Conservation (phyloP, 2,888 invertebrate species). For the Nephrotoma flavescens region DNA sequence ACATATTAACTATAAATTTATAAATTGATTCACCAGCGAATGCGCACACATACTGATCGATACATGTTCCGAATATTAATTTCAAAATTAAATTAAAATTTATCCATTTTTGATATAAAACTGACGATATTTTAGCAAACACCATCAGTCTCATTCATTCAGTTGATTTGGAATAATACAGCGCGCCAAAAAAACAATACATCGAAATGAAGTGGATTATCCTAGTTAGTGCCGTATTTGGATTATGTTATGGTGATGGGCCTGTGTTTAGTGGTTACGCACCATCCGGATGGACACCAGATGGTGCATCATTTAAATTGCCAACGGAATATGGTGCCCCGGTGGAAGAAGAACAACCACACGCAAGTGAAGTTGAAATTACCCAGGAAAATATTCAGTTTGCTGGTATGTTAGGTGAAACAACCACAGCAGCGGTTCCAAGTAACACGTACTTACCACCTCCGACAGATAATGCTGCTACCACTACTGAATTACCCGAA, state of each 20-base stretch:
- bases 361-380: conserved; percentile 18
- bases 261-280: conserved; percentile 21
- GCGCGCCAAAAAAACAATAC: not conserved
- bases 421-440: conserved; percentile 12
- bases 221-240: conserved; percentile 13
- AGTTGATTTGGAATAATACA: not conserved
- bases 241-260: conserved; percentile 16
- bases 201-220: conserved; percentile 11
- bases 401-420: conserved; percentile 18
- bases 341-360: conserved; percentile 10
- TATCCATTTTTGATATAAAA: conserved; percentile 5
- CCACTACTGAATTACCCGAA: not conserved
- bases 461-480: conserved; percentile 10
- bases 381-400: conserved; percentile 23
- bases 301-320: conserved; percentile 25
- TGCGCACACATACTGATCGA: not conserved
- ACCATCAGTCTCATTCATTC: conserved; percentile 3
- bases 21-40: not conserved
- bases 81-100: not conserved
- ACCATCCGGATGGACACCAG: conserved; percentile 31
- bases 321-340: conserved; percentile 22
- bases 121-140: conserved; percentile 4
- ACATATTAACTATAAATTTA: not conserved
- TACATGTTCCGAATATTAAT: conserved; percentile 1
- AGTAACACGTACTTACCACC: conserved; percentile 18